phyloP scores from a whole-genome alignment of 1,140 invertebrate species.

The Cherax quadricarinatus region DNA sequence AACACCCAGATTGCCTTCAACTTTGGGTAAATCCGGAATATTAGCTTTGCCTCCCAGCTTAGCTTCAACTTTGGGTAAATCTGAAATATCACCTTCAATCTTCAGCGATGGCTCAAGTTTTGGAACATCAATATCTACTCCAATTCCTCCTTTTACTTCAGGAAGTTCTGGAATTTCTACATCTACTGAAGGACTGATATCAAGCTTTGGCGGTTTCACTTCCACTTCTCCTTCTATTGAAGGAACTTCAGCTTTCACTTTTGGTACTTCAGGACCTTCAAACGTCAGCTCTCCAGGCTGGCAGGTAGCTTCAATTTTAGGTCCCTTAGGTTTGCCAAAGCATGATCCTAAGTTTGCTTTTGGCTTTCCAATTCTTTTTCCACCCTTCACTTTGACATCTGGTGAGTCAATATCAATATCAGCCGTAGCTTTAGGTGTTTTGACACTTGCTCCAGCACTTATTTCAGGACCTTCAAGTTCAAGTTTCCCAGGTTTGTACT shows the following conservation, averaged over 20 bases:
- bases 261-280: conserved; percentile 44
- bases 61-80: conserved; percentile 43
- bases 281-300: conserved; percentile 22
- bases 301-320: conserved; percentile 23
- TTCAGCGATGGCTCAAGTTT: conserved; percentile 37
- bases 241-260: conserved; percentile 32
- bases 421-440: conserved; percentile 20
- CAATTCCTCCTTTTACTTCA: conserved; percentile 49
- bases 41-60: conserved; percentile 35
- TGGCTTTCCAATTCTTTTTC: conserved; percentile 28
- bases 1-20: conserved; percentile 38
- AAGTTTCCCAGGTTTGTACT: conserved; percentile 47
- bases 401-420: conserved; percentile 40
- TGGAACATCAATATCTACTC: conserved; percentile 18
- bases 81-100: conserved; percentile 37
- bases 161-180: conserved; percentile 40
- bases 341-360: conserved; percentile 52
- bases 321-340: conserved; percentile 56
- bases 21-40: conserved; percentile 34
- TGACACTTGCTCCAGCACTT: conserved; percentile 1
- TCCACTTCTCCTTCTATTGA: conserved; percentile 8
- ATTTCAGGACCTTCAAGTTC: conserved; percentile 25
- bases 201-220: conserved; percentile 13
- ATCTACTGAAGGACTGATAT: conserved; percentile 18
- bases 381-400: conserved; percentile 38